Percentiles rank a stretch among this genome's conserved stretches.
phyloP scores from a whole-genome alignment of 1,140 invertebrate genomes.

The Nymphalis io region DNA sequence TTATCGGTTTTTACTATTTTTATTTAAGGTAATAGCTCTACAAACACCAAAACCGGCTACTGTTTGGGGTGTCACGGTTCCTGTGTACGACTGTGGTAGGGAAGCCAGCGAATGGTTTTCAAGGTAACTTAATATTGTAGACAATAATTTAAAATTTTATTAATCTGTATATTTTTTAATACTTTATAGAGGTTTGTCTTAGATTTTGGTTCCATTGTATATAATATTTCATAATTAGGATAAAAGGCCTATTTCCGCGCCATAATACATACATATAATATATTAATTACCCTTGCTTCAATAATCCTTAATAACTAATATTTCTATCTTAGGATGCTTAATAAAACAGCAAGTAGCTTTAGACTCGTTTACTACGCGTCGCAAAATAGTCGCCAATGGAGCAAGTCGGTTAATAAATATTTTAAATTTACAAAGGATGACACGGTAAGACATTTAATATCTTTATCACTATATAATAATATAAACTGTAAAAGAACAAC shows the following conservation, averaged over 20 bases:
- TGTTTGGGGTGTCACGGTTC: conserved; percentile 73
- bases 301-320: background rate
- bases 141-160: background rate
- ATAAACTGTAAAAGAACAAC: background rate
- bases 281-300: too few relatives aligned
- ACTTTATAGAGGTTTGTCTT: too few relatives aligned
- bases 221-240: too few relatives aligned
- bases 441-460: conserved; percentile 44
- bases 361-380: conserved; percentile 83
- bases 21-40: conserved; percentile 53
- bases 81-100: conserved; percentile 83
- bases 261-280: too few relatives aligned
- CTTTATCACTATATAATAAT: too few relatives aligned
- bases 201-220: too few relatives aligned
- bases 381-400: conserved; percentile 62
- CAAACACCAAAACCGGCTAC: conserved; percentile 48
- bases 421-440: conserved; percentile 64
- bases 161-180: too few relatives aligned
- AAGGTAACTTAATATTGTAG: conserved; percentile 54
- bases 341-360: conserved; percentile 51
- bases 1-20: conserved; percentile 7
- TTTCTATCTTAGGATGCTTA: conserved; percentile 49
- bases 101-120: conserved; percentile 84
- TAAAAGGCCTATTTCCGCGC: too few relatives aligned
- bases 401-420: conserved; percentile 43